These are phyloP conservation scores for Bufo gargarizans DNA, from an alignment of 2,113 vertebrate species.

Conservation along the genomic window DNA sequence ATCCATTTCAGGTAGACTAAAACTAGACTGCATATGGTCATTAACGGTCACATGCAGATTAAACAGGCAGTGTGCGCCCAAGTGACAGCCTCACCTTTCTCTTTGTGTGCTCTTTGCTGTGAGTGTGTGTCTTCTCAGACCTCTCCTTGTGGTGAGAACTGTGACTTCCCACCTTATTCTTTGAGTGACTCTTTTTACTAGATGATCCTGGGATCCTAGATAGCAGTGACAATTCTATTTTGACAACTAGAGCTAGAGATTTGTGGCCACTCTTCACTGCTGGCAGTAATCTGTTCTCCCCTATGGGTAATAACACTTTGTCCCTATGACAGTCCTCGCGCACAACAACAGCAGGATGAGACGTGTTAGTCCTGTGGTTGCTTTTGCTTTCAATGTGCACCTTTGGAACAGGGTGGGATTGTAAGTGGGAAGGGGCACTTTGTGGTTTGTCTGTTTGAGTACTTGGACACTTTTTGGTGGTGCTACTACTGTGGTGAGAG, in stretches of 20 bases:
- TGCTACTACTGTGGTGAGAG: background rate
- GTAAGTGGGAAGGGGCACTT: slow-evolving; percentile 53
- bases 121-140: slow-evolving; percentile 64
- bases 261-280: slow-evolving; percentile 56
- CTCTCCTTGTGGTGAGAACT: slow-evolving; percentile 58
- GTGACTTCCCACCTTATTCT: slow-evolving; percentile 57
- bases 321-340: slow-evolving; percentile 67
- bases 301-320: slow-evolving; percentile 61
- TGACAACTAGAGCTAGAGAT: slow-evolving; percentile 76
- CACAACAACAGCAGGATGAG: slow-evolving; percentile 58
- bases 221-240: slow-evolving; percentile 83
- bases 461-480: slow-evolving; percentile 59
- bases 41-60: background rate
- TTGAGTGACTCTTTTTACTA: slow-evolving; percentile 58
- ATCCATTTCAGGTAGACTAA: background rate
- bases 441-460: slow-evolving; percentile 60
- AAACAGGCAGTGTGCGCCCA: background rate
- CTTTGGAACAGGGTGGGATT: slow-evolving; percentile 61
- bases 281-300: slow-evolving; percentile 63
- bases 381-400: slow-evolving; percentile 63
- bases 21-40: background rate
- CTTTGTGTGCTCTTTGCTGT: slow-evolving; percentile 72
- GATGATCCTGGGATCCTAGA: slow-evolving; percentile 73
- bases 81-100: slow-evolving; percentile 72
- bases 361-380: slow-evolving; percentile 61